Base-by-base conservation (phyloP, 2,797 vertebrate species). In the Premnoplex brunnescens region DNA sequence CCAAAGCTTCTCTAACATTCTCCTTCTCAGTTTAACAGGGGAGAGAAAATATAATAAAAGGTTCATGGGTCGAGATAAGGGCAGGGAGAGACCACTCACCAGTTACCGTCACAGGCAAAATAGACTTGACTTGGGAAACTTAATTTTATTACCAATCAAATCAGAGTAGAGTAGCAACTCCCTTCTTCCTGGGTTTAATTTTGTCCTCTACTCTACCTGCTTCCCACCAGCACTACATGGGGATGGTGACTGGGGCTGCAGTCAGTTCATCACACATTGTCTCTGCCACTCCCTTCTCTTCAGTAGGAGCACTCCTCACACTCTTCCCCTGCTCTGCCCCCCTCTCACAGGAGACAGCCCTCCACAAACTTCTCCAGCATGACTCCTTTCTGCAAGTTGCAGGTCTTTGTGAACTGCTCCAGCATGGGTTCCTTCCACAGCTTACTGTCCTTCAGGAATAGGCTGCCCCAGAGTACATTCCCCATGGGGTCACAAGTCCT, bases 161-260 rank as follows among this genome's bases (percentile, higher is more conserved):
- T n/a, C 36, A 28, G 27, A 69, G 23, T 12, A 75, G 27, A 18
- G 6, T 16, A 56, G 46, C 69, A 69, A 62, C 12, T 66, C 18
- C 18, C 18, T 52, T 27, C 34, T 52, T 66, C 21, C 39, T 28
- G 34, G 12, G 10, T 19, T 41, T 66, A 36, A 41, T 36, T 66
- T 72, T 54, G 59, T 24, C 27, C 24, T 71, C 32, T 21, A 43
- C 13, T 62, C 27, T 34, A 64, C 21, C 44, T 83, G 22, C 13
- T 6, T 7, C 10, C 10, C 2, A 0, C 2, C 10, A 59, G 21
- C 1, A 28, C 34, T 14, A 46, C 3, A 24, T 14, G 6, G 37
- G 23, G 23, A 44, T 51, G 23, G 13, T 36, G 59, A 59, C 44
- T 7, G 13, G 26, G 5, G 9, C 19, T 41, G 30, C 12, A 9